These are phyloP conservation scores for Ascaphus truei DNA, from an alignment of 2,113 vertebrate species.

Conservation along the genomic window DNA sequence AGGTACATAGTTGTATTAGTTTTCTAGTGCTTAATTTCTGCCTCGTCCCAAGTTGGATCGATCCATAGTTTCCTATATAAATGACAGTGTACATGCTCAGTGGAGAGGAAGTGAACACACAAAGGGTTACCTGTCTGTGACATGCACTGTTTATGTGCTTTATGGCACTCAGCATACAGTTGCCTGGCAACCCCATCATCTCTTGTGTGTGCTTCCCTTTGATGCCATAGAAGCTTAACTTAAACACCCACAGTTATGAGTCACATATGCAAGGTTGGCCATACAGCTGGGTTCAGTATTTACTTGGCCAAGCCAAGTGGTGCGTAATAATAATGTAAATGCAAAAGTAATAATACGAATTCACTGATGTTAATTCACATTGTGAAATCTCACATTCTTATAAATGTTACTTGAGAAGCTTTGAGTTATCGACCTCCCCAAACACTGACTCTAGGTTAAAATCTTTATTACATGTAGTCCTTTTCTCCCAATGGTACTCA, in stretches of 20 bases:
- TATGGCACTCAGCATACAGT: conserved; percentile 29
- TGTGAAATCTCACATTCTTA: background rate
- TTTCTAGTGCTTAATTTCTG: background rate
- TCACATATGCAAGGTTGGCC: conserved; percentile 23
- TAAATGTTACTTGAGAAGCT: no score
- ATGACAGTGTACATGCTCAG: background rate
- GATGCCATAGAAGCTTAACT: conserved; percentile 23
- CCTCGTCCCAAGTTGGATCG: background rate
- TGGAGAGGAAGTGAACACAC: background rate
- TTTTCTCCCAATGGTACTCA: no score
- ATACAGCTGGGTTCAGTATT: conserved; percentile 31
- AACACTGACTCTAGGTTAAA: no score
- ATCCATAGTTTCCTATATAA: background rate
- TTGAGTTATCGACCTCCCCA: no score
- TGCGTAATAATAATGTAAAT: conserved; percentile 8
- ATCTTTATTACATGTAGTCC: no score
- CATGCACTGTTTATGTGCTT: conserved; percentile 29
- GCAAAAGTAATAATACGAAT: conserved; percentile 3
- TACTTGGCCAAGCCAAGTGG: conserved; percentile 12
- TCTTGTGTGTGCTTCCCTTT: conserved; percentile 18
- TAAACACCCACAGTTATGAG: conserved; percentile 20
- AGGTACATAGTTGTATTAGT: background rate
- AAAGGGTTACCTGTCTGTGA: conserved; percentile 34
- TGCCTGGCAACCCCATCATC: conserved; percentile 27
- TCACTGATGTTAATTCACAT: no score